Percentiles rank a stretch among this genome's conserved stretches.
These are phyloP conservation scores for Misgurnus mizolepis DNA, from an alignment of 2,113 vertebrate species.

Conservation along the genomic window DNA sequence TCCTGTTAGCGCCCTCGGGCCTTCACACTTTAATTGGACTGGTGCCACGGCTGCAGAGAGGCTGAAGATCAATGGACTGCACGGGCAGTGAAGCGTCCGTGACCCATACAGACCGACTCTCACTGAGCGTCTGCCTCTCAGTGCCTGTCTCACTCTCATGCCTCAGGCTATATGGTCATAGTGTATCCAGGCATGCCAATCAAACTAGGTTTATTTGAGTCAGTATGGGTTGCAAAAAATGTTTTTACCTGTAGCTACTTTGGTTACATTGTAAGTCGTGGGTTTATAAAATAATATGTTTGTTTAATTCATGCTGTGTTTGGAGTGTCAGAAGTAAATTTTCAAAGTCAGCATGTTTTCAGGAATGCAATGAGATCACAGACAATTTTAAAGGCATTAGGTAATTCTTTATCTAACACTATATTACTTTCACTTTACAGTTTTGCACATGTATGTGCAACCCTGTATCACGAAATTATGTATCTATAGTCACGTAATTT, in stretches of 20 bases:
- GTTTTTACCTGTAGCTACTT: neutral
- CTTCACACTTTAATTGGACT: constrained; percentile 63
- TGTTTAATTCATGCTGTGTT: neutral
- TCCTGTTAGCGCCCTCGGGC: constrained; percentile 40
- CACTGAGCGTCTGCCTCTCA: constrained; percentile 46
- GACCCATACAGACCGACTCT: constrained; percentile 52
- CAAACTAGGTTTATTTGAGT: constrained; percentile 48
- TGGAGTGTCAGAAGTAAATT: neutral
- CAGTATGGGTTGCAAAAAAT: constrained; percentile 17
- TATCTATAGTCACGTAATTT: too few relatives aligned
- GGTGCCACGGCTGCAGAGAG: constrained; percentile 54
- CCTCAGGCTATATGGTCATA: constrained; percentile 32
- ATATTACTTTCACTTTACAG: too few relatives aligned
- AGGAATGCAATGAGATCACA: neutral
- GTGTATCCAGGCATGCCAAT: constrained; percentile 45
- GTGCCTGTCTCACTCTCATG: constrained; percentile 39
- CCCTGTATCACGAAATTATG: too few relatives aligned
- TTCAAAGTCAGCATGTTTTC: neutral
- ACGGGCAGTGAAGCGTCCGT: constrained; percentile 46
- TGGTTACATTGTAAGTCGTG: constrained; percentile 3
- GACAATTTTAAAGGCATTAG: neutral
- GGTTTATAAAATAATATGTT: neutral
- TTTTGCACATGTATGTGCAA: too few relatives aligned
- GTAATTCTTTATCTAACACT: too few relatives aligned
- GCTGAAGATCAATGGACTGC: constrained; percentile 52